phyloP scores from a whole-genome alignment of 2,888 invertebrate genomes.

The Pemphredon lugubris region DNA sequence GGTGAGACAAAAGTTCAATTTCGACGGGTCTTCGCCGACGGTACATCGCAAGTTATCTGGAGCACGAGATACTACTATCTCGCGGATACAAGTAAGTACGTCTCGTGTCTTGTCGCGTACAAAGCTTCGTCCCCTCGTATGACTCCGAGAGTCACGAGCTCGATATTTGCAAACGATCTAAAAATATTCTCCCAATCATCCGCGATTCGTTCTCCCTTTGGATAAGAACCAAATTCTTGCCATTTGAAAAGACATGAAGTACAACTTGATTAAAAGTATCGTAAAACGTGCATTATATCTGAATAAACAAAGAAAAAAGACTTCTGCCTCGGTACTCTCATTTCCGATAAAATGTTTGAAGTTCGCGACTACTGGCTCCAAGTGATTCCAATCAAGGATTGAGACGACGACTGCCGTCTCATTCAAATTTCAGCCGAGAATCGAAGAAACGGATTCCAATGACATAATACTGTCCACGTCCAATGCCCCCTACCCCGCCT shows the following conservation, averaged over 20 bases:
- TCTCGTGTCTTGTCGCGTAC: constrained; percentile 47
- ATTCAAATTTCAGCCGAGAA: too few species aligned
- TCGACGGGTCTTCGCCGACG: constrained; percentile 36
- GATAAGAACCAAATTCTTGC: background rate
- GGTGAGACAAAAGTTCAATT: constrained; percentile 44
- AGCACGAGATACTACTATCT: constrained; percentile 28
- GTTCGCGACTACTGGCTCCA: too few species aligned
- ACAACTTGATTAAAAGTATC: background rate
- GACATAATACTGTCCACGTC: too few species aligned
- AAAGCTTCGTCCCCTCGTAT: constrained; percentile 30
- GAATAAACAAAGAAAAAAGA: too few species aligned
- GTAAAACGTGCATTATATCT: too few species aligned
- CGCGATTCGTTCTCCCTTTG: background rate
- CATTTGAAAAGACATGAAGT: background rate
- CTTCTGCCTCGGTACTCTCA: too few species aligned
- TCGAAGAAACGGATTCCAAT: too few species aligned
- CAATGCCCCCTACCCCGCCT: too few species aligned
- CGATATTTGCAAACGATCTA: background rate
- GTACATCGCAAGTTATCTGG: constrained; percentile 53
- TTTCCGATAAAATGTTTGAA: too few species aligned
- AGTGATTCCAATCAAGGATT: too few species aligned
- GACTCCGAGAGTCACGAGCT: constrained; percentile 31
- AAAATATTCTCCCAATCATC: background rate
- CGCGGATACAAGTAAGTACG: constrained; percentile 44
- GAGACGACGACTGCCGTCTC: too few species aligned